phyloP scores from a whole-genome alignment of 2,888 invertebrate genomes.

The Aphodius sticticus region DNA sequence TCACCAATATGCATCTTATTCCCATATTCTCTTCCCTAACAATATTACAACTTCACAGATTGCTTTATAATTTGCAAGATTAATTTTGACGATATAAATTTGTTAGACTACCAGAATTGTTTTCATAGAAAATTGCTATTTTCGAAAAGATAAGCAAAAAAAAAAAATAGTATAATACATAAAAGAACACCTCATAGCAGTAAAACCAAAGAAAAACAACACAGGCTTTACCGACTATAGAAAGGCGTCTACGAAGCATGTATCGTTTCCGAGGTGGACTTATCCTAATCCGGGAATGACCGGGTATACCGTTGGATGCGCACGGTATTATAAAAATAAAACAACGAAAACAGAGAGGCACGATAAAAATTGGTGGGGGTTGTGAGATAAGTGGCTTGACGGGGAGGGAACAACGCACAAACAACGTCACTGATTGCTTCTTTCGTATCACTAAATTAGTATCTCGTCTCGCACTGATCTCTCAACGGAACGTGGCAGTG shows the following conservation, averaged over 20 bases:
- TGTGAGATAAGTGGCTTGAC: background rate
- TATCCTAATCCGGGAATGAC: background rate
- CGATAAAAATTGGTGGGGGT: background rate
- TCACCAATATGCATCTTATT: no score
- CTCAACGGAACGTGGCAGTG: constrained; percentile 41
- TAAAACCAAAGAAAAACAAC: constrained; percentile 23
- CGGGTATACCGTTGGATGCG: background rate
- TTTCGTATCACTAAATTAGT: constrained; percentile 44
- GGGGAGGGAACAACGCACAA: background rate
- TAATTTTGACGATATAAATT: no score
- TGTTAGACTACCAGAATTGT: background rate
- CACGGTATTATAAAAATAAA: background rate
- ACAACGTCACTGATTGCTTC: constrained; percentile 45
- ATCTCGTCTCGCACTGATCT: background rate
- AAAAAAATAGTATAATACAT: background rate
- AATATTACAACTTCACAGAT: no score
- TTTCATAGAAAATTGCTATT: background rate
- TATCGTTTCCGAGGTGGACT: background rate
- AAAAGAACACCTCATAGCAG: constrained; percentile 18
- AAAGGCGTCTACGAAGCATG: background rate
- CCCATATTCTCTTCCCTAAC: no score
- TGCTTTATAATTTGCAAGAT: no score
- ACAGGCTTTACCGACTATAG: background rate
- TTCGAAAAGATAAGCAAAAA: no score
- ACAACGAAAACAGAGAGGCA: background rate